Conservation (phyloP, 2,797 vertebrate species). For the Orientallactaga sibirica region DNA sequence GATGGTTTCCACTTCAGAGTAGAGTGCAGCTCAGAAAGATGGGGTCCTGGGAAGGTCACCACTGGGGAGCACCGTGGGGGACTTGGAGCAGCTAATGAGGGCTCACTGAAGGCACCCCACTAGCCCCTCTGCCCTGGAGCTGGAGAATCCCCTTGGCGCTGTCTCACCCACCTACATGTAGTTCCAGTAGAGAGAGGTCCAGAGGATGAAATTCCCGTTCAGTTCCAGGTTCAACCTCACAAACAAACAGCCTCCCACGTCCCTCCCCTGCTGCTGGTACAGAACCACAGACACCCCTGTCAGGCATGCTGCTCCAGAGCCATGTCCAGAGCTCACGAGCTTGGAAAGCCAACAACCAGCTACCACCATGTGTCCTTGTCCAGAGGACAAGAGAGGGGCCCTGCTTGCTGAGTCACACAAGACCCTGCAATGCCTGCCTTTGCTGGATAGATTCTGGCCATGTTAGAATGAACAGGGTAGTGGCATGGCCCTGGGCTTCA, state of each 20-base stretch:
- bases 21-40: background rate
- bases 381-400: too few species aligned
- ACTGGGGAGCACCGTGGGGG: background rate
- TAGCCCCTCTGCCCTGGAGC: background rate
- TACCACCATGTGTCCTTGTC: background rate
- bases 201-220: background rate
- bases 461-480: too few species aligned
- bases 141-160: too few species aligned
- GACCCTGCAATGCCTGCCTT: fast-evolving
- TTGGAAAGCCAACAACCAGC: background rate
- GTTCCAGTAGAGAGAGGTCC: background rate
- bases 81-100: background rate
- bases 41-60: background rate
- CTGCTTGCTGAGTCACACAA: background rate
- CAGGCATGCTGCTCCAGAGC: too few species aligned
- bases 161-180: too few species aligned
- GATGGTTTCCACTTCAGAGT: background rate
- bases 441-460: background rate
- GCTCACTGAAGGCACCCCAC: too few species aligned
- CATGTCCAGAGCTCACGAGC: too few species aligned
- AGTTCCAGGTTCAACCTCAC: too few species aligned
- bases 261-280: background rate
- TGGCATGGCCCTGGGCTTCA: fast-evolving
- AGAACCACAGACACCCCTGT: background rate
- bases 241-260: background rate